phyloP scores from a whole-genome alignment of 2,113 vertebrate genomes.

The Passer montanus region DNA sequence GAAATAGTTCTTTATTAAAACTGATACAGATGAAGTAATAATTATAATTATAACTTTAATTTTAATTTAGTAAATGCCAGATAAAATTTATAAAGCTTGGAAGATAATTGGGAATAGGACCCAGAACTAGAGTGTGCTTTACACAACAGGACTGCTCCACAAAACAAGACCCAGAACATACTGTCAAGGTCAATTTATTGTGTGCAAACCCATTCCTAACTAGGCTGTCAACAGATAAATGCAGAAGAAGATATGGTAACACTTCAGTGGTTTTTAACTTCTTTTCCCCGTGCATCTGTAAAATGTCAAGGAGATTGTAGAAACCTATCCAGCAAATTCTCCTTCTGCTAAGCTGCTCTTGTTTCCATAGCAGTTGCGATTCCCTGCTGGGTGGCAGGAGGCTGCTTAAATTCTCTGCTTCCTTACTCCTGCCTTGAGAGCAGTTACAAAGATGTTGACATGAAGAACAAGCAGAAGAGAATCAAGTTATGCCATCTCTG shows the following conservation, averaged over 20 bases:
- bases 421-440: neutral
- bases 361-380: slow-evolving; percentile 36
- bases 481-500: neutral
- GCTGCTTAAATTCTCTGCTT: neutral
- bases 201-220: neutral
- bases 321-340: slow-evolving; percentile 4
- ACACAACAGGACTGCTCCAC: neutral
- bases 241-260: neutral
- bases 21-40: neutral
- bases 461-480: neutral
- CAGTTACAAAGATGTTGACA: neutral
- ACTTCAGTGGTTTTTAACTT: neutral
- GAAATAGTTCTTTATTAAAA: neutral
- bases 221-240: neutral
- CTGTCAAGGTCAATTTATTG: neutral
- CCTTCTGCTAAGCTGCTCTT: neutral
- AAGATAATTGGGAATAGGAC: neutral
- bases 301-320: slow-evolving; percentile 27
- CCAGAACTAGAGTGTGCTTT: neutral
- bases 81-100: neutral
- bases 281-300: neutral
- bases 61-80: neutral
- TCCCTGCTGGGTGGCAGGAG: slow-evolving; percentile 10
- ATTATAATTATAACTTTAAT: too few species aligned
- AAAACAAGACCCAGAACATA: neutral